A percentile compares a stretch with the other conserved stretches of the same genome.
These are phyloP conservation scores for Onychomys leucogaster DNA, from an alignment of 2,797 vertebrate genomes.

Conservation along the genomic window DNA sequence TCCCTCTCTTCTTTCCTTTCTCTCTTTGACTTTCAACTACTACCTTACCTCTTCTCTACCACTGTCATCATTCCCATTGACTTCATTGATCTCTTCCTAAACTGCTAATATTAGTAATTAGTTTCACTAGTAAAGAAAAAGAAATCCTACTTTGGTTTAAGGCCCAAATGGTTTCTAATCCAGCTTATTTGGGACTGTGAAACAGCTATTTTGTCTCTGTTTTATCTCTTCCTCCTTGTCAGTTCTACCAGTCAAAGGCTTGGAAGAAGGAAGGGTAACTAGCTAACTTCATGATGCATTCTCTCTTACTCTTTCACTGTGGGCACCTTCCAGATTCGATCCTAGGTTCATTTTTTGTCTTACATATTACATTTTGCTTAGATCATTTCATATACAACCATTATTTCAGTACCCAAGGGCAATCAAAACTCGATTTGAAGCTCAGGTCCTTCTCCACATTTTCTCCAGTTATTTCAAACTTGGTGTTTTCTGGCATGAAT, in stretches of 20 bases:
- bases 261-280: not conserved
- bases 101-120: not conserved
- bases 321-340: not conserved
- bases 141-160: not conserved
- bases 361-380: not conserved
- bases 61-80: not conserved
- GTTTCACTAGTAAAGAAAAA: not conserved
- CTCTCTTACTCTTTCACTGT: not conserved
- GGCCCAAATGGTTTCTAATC: not conserved
- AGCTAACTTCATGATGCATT: not conserved
- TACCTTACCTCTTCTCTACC: not conserved
- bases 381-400: not conserved
- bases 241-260: not conserved
- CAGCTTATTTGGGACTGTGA: not conserved
- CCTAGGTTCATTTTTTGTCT: not conserved
- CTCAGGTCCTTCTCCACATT: not conserved
- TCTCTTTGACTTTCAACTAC: not conserved
- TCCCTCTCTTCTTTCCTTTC: not conserved
- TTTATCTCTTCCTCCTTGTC: not conserved
- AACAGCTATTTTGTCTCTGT: conserved; percentile 17
- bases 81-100: not conserved
- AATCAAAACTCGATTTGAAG: not conserved
- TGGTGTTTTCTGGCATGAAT: not conserved
- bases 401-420: not conserved
- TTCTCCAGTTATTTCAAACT: not conserved